A percentile compares a stretch with the other conserved stretches of the same genome.
Conservation (phyloP, 1,140 invertebrate species). For the Trichonephila clavipes region DNA sequence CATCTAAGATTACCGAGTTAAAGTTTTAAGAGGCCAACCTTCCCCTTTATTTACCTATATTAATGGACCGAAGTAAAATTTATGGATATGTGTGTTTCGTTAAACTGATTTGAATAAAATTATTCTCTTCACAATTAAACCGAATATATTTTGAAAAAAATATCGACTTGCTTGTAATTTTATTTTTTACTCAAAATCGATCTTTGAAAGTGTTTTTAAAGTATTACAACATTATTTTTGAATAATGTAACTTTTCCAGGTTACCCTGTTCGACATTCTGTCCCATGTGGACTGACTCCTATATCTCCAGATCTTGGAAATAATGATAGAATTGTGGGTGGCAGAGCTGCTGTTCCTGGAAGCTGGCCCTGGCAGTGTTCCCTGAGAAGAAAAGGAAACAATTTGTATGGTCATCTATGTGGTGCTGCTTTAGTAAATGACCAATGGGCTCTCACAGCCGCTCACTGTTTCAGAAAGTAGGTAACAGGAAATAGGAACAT, state of each 20-base stretch:
- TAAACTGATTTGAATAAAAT: too few relatives aligned
- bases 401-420: conserved; percentile 89
- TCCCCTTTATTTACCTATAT: too few relatives aligned
- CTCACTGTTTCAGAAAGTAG: conserved; percentile 94
- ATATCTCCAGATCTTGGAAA: conserved; percentile 30
- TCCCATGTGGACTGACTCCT: conserved; percentile 2
- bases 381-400: conserved; percentile 56
- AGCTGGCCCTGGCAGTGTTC: conserved; percentile 90
- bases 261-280: neutral
- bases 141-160: too few relatives aligned
- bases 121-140: too few relatives aligned
- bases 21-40: too few relatives aligned
- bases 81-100: too few relatives aligned
- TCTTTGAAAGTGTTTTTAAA: too few relatives aligned
- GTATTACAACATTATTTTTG: neutral
- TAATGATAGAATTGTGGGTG: conserved; percentile 86
- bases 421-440: conserved; percentile 91
- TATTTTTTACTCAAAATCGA: too few relatives aligned
- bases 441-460: conserved; percentile 92
- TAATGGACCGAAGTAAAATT: too few relatives aligned
- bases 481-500: conserved; percentile 68
- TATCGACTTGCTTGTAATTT: too few relatives aligned
- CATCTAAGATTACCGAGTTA: too few relatives aligned
- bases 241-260: neutral
- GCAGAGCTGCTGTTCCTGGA: conserved; percentile 87